Base-by-base conservation (phyloP, 2,797 vertebrate genomes). In the Anguilla pacifica region DNA sequence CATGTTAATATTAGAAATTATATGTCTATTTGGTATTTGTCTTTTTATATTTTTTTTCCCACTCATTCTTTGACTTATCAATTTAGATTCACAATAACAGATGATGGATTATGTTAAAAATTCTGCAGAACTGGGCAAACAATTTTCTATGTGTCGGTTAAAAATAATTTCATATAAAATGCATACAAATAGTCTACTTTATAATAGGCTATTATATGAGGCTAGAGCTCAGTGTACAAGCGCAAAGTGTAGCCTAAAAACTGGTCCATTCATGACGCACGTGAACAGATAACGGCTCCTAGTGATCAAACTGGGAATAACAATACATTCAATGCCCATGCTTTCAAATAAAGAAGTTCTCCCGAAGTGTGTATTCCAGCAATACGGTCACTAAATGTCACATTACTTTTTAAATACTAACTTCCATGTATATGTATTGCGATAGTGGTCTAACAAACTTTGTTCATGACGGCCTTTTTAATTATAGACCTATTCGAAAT, bases 211-310 rank as follows among this genome's bases (percentile, higher is more conserved):
- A 51, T 51, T n/a, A 51, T 35, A 72, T 39, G 15, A 46, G 43
- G 43, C 43, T 3, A 51, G 7, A 15, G 43, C 46, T 46, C 79
- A 25, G 13, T 49, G 59, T 83, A 31, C 79, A 64, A 82, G 64
- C 22, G 28, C 22, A 35, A 25, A 64, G 70, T 13, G 13, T 6
- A 61, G 6, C 28, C 35, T 9, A 28, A 51, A n/a, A 35, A 6
- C 17, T 43, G 46, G 55, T 59, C 35, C 1, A 28, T 57, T 67
- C 43, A 10, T 28, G 28, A 59, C 49, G 49, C 46, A 19, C 22
- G 81, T 35, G 85, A 94, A 90, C 92, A 94, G 90, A 94, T 5
- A 88, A 91, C 91, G 93, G 89, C 95, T 90, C 91, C 95, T 95
- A 87, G 93, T 72, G 95, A 95, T 55, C 91, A 88, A 9, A 86